Percentiles rank a stretch among this genome's conserved stretches.
Conservation (phyloP, 2,797 vertebrate species). For the Rhynchonycteris naso region DNA sequence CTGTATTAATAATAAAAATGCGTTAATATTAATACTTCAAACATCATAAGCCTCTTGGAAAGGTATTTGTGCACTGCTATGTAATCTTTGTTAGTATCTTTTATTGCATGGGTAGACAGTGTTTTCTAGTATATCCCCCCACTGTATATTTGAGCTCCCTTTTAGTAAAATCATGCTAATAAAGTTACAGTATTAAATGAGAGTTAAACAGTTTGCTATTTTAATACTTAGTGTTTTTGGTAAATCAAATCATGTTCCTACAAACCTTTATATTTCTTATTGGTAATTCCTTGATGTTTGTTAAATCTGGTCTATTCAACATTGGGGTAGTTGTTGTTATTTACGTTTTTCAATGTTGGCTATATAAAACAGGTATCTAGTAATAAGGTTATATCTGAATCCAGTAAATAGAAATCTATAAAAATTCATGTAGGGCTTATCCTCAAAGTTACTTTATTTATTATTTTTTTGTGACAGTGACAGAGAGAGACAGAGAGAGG, state of each 20-base stretch:
- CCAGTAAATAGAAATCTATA: background rate
- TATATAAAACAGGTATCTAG: background rate
- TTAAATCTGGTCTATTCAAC: background rate
- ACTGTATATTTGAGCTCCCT: background rate
- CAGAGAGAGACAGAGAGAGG: no score
- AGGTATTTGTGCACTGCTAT: background rate
- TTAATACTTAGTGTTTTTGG: conserved; percentile 4
- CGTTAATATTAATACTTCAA: conserved; percentile 27
- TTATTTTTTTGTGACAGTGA: no score
- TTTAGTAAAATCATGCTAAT: background rate
- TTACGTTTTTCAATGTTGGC: background rate
- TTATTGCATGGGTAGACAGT: background rate
- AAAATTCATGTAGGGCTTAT: background rate
- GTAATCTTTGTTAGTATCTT: conserved; percentile 8
- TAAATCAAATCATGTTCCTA: background rate
- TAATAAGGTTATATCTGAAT: background rate
- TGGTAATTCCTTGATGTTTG: conserved; percentile 15
- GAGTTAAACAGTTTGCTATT: background rate
- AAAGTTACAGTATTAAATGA: background rate
- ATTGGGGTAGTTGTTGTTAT: background rate
- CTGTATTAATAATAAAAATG: conserved; percentile 60
- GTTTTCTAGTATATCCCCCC: background rate
- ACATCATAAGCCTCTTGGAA: background rate
- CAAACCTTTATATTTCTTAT: background rate
- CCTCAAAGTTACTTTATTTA: background rate